Conservation (phyloP, 2,797 vertebrate genomes). For the Eulemur coronatus region DNA sequence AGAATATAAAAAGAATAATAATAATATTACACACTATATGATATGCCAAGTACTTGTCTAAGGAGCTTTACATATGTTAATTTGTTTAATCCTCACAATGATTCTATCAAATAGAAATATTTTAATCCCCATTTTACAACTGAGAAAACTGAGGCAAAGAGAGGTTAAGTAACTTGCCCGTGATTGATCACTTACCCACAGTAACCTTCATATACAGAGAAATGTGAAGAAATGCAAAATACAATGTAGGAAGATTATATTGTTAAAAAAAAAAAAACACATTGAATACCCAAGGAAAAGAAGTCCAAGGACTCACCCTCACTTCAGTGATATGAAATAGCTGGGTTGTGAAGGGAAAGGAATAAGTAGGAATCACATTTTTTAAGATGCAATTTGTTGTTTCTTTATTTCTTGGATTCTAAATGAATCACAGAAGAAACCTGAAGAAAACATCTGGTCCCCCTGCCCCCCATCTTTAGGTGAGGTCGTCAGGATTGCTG, state of each 20-base stretch:
- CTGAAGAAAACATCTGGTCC: not conserved
- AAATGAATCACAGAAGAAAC: conserved; percentile 24
- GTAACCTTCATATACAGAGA: not conserved
- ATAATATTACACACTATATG: not conserved
- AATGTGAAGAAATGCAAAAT: not conserved
- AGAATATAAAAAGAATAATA: not conserved
- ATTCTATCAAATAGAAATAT: conserved; percentile 9
- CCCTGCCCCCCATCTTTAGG: not conserved
- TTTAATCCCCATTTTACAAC: not conserved
- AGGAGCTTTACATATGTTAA: not conserved
- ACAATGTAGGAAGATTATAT: not conserved
- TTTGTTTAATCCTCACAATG: conserved; percentile 25
- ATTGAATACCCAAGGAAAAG: not conserved
- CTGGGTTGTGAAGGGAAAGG: not conserved
- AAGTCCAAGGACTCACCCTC: not conserved
- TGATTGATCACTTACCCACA: not conserved
- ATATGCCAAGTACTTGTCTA: not conserved
- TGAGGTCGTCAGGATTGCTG: not conserved
- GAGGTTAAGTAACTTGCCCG: not conserved
- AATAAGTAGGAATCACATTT: not conserved
- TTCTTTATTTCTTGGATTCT: not conserved
- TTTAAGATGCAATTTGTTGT: not conserved
- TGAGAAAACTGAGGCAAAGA: conserved; percentile 13
- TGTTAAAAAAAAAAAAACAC: not conserved
- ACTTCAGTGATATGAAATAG: not conserved